phyloP scores from a whole-genome alignment of 2,113 vertebrate genomes.

The Grammomys surdaster region DNA sequence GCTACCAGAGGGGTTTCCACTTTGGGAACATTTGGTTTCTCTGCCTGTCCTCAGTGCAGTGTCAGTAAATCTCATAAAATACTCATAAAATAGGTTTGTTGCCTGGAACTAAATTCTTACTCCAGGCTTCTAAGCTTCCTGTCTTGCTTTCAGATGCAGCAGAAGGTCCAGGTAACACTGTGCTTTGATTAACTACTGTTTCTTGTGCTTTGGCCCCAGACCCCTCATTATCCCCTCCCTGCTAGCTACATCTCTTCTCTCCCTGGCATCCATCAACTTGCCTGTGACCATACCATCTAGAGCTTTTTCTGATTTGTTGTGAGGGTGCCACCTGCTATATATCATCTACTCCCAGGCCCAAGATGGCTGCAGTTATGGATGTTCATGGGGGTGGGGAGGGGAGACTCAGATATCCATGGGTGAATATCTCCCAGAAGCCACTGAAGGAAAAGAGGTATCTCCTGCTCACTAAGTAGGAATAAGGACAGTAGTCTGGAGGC shows the following conservation, averaged over 20 bases:
- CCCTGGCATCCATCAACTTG: background rate
- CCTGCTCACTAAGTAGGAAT: background rate
- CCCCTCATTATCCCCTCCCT: background rate
- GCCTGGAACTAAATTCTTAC: background rate
- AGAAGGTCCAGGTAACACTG: conserved; percentile 77
- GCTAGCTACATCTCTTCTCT: accelerated
- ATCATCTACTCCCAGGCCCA: background rate
- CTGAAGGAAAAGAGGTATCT: background rate
- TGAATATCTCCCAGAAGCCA: background rate
- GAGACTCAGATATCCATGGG: background rate
- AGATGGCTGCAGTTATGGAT: background rate
- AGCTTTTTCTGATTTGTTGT: background rate
- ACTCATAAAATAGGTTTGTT: background rate
- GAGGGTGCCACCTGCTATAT: background rate
- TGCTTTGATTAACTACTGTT: background rate
- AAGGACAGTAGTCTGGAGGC: background rate
- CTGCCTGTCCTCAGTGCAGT: background rate
- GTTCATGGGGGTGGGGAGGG: background rate
- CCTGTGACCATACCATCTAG: background rate
- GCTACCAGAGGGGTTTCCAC: background rate
- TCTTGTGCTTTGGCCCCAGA: conserved; percentile 4
- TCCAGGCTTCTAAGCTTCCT: conserved; percentile 66
- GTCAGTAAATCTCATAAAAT: background rate
- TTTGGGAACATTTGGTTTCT: background rate
- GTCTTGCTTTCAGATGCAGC: conserved; percentile 77